A percentile compares a stretch with the other conserved stretches of the same genome.
These are phyloP conservation scores for Trachelipus rathkii DNA, from an alignment of 1,140 invertebrate genomes.

Conservation along the genomic window DNA sequence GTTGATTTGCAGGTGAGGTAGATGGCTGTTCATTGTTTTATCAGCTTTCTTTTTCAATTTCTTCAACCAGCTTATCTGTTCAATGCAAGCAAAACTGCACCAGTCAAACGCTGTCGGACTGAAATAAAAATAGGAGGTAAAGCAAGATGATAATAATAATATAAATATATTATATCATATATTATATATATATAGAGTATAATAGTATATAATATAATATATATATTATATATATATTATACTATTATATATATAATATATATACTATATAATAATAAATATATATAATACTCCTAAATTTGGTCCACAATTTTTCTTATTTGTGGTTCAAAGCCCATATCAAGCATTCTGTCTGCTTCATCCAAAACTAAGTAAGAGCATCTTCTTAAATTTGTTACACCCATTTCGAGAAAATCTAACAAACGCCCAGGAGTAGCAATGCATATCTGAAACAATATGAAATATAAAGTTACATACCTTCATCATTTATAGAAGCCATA, in stretches of 20 bases:
- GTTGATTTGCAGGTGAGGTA: no score
- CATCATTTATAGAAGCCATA: no score
- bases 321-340: constrained; percentile 99
- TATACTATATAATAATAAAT: background rate
- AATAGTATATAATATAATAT: background rate
- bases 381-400: constrained; percentile 76
- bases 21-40: no score
- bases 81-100: no score
- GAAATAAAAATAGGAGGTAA: no score
- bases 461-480: no score
- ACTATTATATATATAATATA: background rate
- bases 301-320: constrained; percentile 94
- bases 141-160: background rate
- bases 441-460: constrained; percentile 66
- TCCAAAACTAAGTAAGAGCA: constrained; percentile 94
- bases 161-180: background rate
- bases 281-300: constrained; percentile 65
- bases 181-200: background rate
- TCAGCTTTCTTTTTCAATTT: no score
- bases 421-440: constrained; percentile 92
- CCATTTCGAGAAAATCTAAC: constrained; percentile 88
- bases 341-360: constrained; percentile 97
- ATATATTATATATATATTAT: background rate
- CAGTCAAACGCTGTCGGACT: no score
- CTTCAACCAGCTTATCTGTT: no score